Conservation (phyloP, 2,888 invertebrate genomes). For the Esperia sulphurella region DNA sequence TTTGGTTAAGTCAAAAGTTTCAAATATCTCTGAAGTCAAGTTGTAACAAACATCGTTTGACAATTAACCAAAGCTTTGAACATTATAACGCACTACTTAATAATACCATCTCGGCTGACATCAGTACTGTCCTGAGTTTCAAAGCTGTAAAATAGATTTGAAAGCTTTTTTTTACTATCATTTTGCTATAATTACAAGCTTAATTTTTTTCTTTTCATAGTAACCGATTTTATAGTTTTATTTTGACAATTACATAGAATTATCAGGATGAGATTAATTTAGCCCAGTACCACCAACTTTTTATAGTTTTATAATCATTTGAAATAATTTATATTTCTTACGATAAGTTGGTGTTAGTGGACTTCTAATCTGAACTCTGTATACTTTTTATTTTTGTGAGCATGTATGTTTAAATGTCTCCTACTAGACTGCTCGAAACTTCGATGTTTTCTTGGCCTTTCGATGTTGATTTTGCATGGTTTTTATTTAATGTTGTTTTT, state of each 20-base stretch:
- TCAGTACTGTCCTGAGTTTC: conserved; percentile 60
- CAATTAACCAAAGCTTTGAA: conserved; percentile 66
- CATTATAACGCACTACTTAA: conserved; percentile 50
- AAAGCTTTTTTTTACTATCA: conserved; percentile 62
- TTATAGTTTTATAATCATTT: background rate
- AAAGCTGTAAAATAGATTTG: conserved; percentile 70
- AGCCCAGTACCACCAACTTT: background rate
- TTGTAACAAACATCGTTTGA: conserved; percentile 61
- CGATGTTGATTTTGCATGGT: conserved; percentile 56
- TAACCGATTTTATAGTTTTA: conserved; percentile 49
- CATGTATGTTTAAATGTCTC: conserved; percentile 63
- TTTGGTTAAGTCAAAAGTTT: conserved; percentile 55
- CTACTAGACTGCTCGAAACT: conserved; percentile 63
- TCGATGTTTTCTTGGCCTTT: conserved; percentile 42
- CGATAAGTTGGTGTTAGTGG: background rate
- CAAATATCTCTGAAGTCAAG: conserved; percentile 72
- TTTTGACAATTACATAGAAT: background rate
- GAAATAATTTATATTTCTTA: background rate
- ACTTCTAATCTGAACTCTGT: conserved; percentile 25
- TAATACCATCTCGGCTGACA: conserved; percentile 53
- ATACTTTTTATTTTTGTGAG: conserved; percentile 44
- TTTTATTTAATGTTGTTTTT: conserved; percentile 59
- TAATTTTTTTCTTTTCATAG: conserved; percentile 59
- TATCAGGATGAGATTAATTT: background rate
- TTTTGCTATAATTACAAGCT: conserved; percentile 65